These are phyloP conservation scores for Neoaliturus tenellus DNA, from an alignment of 2,888 invertebrate genomes.

Conservation along the genomic window DNA sequence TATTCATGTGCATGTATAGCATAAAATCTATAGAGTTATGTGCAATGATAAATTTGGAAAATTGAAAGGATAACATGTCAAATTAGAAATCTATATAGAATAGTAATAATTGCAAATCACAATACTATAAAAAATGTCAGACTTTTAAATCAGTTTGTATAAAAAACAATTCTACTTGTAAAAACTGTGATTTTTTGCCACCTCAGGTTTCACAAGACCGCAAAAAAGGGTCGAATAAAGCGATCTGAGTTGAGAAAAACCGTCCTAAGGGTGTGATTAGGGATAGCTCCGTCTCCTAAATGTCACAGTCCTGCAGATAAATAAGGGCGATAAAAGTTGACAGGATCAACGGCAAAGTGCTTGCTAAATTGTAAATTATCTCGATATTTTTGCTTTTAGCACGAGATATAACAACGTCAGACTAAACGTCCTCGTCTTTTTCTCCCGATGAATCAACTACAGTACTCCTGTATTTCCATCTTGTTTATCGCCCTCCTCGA, in stretches of 20 bases:
- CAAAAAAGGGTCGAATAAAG: constrained; percentile 13
- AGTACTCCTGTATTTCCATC: not conserved
- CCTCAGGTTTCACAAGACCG: not conserved
- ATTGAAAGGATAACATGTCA: too few relatives aligned
- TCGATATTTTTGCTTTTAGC: constrained; percentile 10
- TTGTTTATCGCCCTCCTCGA: too few relatives aligned
- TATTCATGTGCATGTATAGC: too few relatives aligned
- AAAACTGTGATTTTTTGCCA: not conserved
- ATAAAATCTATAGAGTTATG: too few relatives aligned
- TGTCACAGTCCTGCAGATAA: not conserved
- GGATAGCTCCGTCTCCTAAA: not conserved
- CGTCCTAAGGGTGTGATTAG: constrained; percentile 32
- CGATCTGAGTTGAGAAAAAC: not conserved
- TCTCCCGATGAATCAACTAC: not conserved
- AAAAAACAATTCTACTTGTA: not conserved
- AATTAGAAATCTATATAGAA: too few relatives aligned
- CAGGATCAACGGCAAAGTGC: not conserved
- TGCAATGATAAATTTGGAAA: too few relatives aligned
- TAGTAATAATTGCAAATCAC: too few relatives aligned
- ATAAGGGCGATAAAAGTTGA: not conserved
- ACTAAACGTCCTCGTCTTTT: not conserved
- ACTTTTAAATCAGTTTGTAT: constrained; percentile 10
- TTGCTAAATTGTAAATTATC: not conserved
- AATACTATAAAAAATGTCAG: too few relatives aligned
- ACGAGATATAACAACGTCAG: not conserved